Conservation (phyloP, 2,888 invertebrate genomes). For the Ophioninae sp. region DNA sequence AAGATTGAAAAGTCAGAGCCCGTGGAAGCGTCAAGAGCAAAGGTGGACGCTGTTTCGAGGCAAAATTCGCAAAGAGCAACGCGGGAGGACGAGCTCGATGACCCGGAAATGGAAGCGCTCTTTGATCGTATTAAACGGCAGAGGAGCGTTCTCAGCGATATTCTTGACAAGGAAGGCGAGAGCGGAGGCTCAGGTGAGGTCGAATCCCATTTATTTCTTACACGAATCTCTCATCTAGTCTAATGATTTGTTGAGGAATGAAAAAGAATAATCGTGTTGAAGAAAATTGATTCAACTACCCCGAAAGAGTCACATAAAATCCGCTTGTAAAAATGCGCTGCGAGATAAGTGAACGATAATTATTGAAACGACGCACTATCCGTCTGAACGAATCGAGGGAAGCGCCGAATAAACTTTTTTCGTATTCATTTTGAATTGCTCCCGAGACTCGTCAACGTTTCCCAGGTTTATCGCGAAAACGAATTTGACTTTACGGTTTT, state of each 20-base stretch:
- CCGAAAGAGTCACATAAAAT: background rate
- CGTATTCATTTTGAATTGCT: background rate
- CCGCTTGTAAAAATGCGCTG: background rate
- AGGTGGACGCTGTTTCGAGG: constrained; percentile 55
- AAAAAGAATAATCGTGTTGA: background rate
- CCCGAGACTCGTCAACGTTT: background rate
- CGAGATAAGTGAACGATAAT: background rate
- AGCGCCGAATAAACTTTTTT: background rate
- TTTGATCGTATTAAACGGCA: constrained; percentile 86
- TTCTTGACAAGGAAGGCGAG: constrained; percentile 83
- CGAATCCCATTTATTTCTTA: constrained; percentile 1
- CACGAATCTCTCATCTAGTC: background rate
- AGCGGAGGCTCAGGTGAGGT: constrained; percentile 68
- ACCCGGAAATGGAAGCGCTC: constrained; percentile 85
- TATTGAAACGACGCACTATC: background rate
- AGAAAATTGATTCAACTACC: background rate
- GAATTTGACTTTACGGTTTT: background rate
- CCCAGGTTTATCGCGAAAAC: background rate
- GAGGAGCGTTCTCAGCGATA: constrained; percentile 87
- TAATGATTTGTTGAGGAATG: background rate
- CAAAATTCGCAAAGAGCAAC: constrained; percentile 69
- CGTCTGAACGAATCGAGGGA: background rate
- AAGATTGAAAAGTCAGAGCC: constrained; percentile 66
- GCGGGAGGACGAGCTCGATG: constrained; percentile 81
- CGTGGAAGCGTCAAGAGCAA: constrained; percentile 57